A percentile compares a stretch with the other conserved stretches of the same genome.
Conservation (phyloP, 1,140 invertebrate species). For the Mya arenaria region DNA sequence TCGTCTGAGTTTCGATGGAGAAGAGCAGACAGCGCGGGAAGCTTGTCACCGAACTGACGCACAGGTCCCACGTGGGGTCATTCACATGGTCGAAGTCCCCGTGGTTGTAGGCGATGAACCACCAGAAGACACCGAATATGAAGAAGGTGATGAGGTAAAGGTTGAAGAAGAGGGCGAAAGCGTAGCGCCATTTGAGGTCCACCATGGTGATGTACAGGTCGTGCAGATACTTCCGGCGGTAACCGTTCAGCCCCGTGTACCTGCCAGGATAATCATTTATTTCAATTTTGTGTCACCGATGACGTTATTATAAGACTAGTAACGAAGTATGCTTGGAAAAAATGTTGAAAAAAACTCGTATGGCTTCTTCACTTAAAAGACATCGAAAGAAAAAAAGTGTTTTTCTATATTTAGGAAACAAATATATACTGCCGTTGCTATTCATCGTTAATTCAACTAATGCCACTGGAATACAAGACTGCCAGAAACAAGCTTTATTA, state of each 20-base stretch:
- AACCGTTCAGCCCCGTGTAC: slow-evolving; percentile 65
- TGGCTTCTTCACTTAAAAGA: no score
- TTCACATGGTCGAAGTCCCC: slow-evolving; percentile 90
- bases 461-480: no score
- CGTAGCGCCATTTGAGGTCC: slow-evolving; percentile 95
- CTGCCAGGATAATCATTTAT: no score
- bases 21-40: slow-evolving; percentile 80
- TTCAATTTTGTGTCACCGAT: no score
- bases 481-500: no score
- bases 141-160: slow-evolving; percentile 96
- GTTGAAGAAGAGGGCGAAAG: slow-evolving; percentile 94
- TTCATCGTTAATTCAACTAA: no score
- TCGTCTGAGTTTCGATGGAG: slow-evolving; percentile 83
- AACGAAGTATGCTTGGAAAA: no score
- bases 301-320: no score
- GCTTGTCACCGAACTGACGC: slow-evolving; percentile 73
- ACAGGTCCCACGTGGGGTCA: slow-evolving; percentile 80
- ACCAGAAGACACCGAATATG: slow-evolving; percentile 96
- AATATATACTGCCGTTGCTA: no score
- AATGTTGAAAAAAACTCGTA: no score
- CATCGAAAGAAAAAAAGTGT: no score
- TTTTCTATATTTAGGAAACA: no score
- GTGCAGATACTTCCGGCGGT: slow-evolving; percentile 66
- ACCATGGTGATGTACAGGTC: slow-evolving; percentile 76
- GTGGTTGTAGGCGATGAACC: slow-evolving; percentile 95